Evolutionary conservation across 2,797 vertebrate species (phyloP), one percentile per base, ranked within the genome.

Genomic region (Trachops cirrhosus): DNA sequence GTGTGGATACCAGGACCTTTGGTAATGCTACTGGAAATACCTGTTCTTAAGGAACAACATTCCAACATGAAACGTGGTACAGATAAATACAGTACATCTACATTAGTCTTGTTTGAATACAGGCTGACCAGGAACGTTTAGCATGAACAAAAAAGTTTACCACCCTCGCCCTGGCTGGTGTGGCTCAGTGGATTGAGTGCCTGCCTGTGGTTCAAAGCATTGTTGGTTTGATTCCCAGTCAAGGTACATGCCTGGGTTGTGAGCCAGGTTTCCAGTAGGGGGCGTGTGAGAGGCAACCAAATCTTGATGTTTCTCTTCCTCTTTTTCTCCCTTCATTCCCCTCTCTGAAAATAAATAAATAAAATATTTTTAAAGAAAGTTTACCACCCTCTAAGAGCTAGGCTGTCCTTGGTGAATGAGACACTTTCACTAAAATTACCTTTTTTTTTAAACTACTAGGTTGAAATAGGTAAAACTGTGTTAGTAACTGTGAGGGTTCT

Each of bases 381-480:
- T 46, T 82, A 50, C 22, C 22, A 5, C 44, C 80, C 37, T 83
- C 44, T 37, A 44, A 50, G 68, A 62, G 2, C 54, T 73, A 83
- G 32, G 21, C 16, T 62, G 19, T 32, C 82, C n/a, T 75, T 75
- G 39, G 3, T 39, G 54, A 87, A 71, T 46, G 80, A 67, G 68
- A 71, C 6, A 32, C 22, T 14, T 46, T 41, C 73, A 48, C 44
- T 86, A 54, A 94, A 93, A 89, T 89, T 67, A 18, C 34, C 24
- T 83, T 84, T 71, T 73, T 71, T n/a, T 71, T 86, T 85, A 78
- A 82, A 95, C 83, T 59, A 54, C 84, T 86, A 98, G 98, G 97
- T 98, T 78, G 98, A 98, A 96, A 96, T 98, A n/a, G 97, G 98
- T 70, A 98, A 98, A 84, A 97, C 97, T 9, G 96, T 98, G 26